Evolutionary conservation across 2,113 vertebrate species (phyloP).

Genomic region (Zosterops hypoxanthus): DNA sequence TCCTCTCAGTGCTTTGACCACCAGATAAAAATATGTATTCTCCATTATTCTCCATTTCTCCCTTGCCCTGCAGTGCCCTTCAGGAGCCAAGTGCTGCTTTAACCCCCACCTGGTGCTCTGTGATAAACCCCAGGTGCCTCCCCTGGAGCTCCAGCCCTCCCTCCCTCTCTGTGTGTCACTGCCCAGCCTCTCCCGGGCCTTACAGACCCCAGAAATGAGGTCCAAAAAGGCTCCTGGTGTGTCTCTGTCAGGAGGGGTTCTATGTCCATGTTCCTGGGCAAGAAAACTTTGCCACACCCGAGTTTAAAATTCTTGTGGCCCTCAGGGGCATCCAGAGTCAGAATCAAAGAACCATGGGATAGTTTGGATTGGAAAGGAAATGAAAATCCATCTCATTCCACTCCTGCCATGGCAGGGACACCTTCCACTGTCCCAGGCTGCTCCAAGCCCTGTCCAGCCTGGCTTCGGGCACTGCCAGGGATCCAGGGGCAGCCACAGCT

Average conservation of each 20-base stretch:
- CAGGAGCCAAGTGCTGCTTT: neutral
- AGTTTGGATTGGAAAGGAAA: neutral
- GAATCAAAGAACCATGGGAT: fast-evolving
- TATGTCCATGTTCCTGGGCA: fast-evolving
- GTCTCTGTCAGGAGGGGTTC: fast-evolving
- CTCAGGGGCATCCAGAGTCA: neutral
- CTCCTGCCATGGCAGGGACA: neutral
- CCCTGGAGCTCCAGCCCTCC: neutral
- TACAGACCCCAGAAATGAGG: fast-evolving
- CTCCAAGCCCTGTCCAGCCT: fast-evolving
- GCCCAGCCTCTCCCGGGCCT: neutral
- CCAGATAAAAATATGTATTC: neutral
- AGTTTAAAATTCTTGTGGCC: neutral
- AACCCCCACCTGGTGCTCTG: fast-evolving
- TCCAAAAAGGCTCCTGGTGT: neutral
- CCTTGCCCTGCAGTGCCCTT: neutral
- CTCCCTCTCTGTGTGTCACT: too few species aligned
- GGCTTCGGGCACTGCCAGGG: neutral
- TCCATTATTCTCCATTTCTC: neutral
- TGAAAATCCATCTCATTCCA: fast-evolving
- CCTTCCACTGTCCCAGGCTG: fast-evolving
- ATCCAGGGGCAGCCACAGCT: neutral
- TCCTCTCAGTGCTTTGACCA: neutral
- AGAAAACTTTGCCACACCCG: fast-evolving
- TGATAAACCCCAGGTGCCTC: fast-evolving